These are phyloP conservation scores for Zygothrica quintamaculata DNA, from an alignment of 2,888 invertebrate species.

Conservation along the genomic window DNA sequence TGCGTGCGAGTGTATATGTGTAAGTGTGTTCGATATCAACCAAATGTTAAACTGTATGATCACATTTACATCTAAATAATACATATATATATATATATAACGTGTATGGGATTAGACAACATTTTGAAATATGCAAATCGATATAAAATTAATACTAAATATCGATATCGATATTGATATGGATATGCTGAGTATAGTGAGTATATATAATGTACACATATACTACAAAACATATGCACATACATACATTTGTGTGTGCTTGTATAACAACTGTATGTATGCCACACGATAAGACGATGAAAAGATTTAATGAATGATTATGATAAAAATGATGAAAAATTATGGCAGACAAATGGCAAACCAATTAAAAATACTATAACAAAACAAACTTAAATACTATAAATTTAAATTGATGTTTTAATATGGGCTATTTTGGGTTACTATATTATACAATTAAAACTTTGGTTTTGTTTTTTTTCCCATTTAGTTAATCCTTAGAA, in stretches of 20 bases:
- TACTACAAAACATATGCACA: too few relatives aligned
- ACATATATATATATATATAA: conserved; percentile 14
- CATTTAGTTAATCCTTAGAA: too few relatives aligned
- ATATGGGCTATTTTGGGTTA: neutral
- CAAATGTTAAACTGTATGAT: conserved; percentile 60
- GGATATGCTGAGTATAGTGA: conserved; percentile 32
- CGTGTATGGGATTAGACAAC: conserved; percentile 22
- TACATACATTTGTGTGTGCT: neutral
- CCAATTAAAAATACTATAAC: conserved; percentile 53
- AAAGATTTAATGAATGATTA: conserved; percentile 24
- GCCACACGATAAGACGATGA: conserved; percentile 16
- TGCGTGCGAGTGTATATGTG: too few relatives aligned
- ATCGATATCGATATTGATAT: conserved; percentile 9
- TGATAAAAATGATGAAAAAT: conserved; percentile 28
- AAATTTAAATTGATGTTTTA: conserved; percentile 36
- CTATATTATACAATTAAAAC: neutral
- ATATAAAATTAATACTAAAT: neutral
- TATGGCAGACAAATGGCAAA: conserved; percentile 45
- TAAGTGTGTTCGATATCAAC: conserved; percentile 55
- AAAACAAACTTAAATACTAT: conserved; percentile 49
- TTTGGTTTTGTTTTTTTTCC: neutral
- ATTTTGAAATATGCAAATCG: conserved; percentile 21
- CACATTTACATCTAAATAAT: conserved; percentile 17
- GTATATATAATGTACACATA: conserved; percentile 46
- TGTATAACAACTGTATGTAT: conserved; percentile 19